Conservation (phyloP, 2,113 vertebrate species). For the Etheostoma spectabile region DNA sequence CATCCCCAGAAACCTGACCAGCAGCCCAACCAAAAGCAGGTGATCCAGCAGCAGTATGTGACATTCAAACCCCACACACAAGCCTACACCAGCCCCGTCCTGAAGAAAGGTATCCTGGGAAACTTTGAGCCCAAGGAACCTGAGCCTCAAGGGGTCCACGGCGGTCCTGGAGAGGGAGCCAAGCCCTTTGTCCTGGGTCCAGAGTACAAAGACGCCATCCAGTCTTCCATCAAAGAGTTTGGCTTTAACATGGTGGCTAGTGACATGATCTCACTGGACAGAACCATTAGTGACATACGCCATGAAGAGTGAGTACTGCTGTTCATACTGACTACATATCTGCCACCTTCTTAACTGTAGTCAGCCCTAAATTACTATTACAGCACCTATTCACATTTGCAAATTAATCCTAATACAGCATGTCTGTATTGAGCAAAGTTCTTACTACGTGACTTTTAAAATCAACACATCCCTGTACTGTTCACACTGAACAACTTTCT, state of each 20-base stretch:
- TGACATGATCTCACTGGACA: constrained; percentile 98
- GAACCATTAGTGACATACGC: constrained; percentile 92
- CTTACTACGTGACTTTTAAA: too few species aligned
- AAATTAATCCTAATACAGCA: not conserved
- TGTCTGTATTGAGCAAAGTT: too few species aligned
- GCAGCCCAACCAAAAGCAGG: constrained; percentile 87
- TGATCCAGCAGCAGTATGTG: constrained; percentile 93
- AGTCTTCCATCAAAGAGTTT: constrained; percentile 97
- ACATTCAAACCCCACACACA: constrained; percentile 94
- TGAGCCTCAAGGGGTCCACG: constrained; percentile 90
- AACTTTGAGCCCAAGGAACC: constrained; percentile 95
- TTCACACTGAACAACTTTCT: too few species aligned
- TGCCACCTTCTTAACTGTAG: not conserved
- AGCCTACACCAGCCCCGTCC: constrained; percentile 87
- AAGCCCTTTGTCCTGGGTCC: constrained; percentile 92
- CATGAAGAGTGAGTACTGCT: constrained; percentile 94
- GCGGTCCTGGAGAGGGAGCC: constrained; percentile 93
- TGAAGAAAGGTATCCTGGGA: constrained; percentile 89
- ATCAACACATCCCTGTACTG: too few species aligned
- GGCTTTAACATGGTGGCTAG: constrained; percentile 99
- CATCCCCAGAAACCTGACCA: constrained; percentile 72
- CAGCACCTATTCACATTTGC: not conserved
- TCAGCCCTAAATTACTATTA: not conserved
- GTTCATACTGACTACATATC: not conserved
- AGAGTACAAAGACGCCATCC: constrained; percentile 93